A percentile compares a stretch with the other conserved stretches of the same genome.
These are phyloP conservation scores for Syrphus vitripennis DNA, from an alignment of 2,888 invertebrate species.

Conservation along the genomic window DNA sequence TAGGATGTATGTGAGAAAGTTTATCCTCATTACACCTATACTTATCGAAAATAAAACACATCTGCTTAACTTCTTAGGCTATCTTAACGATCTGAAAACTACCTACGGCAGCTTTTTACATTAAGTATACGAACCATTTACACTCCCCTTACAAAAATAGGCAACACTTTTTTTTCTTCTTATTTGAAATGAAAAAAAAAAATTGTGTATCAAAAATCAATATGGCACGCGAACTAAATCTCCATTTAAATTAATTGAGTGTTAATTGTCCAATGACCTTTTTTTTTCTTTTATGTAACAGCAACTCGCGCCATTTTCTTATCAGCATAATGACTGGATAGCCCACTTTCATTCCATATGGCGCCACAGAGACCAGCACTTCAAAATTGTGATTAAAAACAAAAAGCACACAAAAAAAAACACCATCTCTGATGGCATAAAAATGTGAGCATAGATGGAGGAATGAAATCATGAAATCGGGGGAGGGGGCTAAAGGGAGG, in stretches of 20 bases:
- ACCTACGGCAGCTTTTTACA: not conserved
- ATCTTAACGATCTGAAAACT: not conserved
- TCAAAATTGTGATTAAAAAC: constrained; percentile 48
- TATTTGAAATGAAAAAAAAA: not conserved
- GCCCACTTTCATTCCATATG: constrained; percentile 45
- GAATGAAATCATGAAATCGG: not conserved
- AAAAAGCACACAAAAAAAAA: constrained; percentile 19
- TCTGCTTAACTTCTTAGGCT: not conserved
- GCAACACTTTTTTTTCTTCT: not conserved
- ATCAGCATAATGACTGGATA: not conserved
- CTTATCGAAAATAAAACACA: not conserved
- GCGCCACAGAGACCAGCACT: constrained; percentile 46
- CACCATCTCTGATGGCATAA: not conserved
- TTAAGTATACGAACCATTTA: not conserved
- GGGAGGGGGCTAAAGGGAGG: not conserved
- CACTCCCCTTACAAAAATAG: not conserved
- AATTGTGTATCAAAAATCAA: not conserved
- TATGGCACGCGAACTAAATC: not conserved
- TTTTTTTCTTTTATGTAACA: not conserved
- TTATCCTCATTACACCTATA: too few relatives aligned
- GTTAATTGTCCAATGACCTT: constrained; percentile 40
- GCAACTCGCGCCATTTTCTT: constrained; percentile 20
- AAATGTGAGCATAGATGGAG: not conserved
- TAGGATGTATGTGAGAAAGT: not conserved
- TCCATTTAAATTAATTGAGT: not conserved